Evolutionary conservation across 2,797 vertebrate genomes (phyloP).

Genomic region (Gadopsis bispinosus): DNA sequence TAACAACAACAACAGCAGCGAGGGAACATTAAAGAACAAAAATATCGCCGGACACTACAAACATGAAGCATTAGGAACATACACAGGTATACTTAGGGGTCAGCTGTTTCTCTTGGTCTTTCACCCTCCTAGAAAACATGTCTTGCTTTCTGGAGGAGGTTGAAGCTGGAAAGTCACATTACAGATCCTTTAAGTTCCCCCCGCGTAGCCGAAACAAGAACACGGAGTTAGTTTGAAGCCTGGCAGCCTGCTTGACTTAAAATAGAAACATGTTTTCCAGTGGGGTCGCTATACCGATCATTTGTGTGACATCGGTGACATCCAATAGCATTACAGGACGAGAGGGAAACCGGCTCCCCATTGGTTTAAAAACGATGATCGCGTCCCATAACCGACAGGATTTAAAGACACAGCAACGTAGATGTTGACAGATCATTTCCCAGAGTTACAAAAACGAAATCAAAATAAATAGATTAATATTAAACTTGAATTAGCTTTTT

Average conservation of each 20-base stretch:
- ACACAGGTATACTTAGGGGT: constrained; percentile 85
- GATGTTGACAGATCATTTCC: neutral
- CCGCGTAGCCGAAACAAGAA: constrained; percentile 46
- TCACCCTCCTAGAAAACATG: constrained; percentile 85
- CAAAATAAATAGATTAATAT: neutral
- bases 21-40: constrained; percentile 19
- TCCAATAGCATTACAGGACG: constrained; percentile 68
- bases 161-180: constrained; percentile 74
- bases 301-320: constrained; percentile 51
- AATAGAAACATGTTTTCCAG: constrained; percentile 62
- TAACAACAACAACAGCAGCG: constrained; percentile 29
- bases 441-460: neutral
- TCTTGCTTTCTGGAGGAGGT: constrained; percentile 70
- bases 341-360: constrained; percentile 26
- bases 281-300: constrained; percentile 32
- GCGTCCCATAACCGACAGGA: constrained; percentile 23
- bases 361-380: constrained; percentile 58
- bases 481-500: neutral
- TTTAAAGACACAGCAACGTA: constrained; percentile 77
- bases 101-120: constrained; percentile 78
- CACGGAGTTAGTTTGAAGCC: constrained; percentile 29
- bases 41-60: constrained; percentile 4
- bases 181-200: constrained; percentile 65
- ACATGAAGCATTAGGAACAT: constrained; percentile 61
- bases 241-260: constrained; percentile 56